Evolutionary conservation across 1,140 invertebrate genomes (phyloP), one percentile per base, ranked within the genome.

Genomic region (Polypedilum vanderplanki): DNA sequence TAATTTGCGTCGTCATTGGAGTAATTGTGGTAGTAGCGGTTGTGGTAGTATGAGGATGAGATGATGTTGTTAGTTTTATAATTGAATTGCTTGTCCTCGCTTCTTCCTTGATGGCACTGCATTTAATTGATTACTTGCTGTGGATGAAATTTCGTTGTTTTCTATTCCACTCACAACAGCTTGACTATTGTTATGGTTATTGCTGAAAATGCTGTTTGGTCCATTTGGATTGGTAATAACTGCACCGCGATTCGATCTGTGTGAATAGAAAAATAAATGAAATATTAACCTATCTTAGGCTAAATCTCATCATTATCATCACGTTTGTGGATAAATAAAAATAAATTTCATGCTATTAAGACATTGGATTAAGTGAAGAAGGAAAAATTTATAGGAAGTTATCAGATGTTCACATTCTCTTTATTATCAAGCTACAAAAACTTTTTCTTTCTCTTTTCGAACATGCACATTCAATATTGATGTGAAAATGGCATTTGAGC

Each of bases 61-160:
- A 70, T 70, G 65, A 22, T 70, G 9, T 18, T 57, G 15, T 70
- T 70, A 8, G 10, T 70, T 17, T 17, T 18, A 20, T 18, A 20
- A 18, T 67, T 67, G 64, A 67, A 18, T 18, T 17, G 9, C 9
- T 70, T 4, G 8, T 70, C 20, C 17, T 18, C 17, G 17, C 17
- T 18, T 10, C 65, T 7, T 70, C 65, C 9, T 22, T 70, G 65
- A 70, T 70, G 65, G 65, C 65, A 70, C 65, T 18, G 65, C 15
- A 15, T 15, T 67, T 22, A 70, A 20, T 70, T 18, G 65, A 22
- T 20, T 22, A 70, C 65, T 18, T 10, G 18, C 65, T n/a, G n/a
- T n/a, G n/a, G n/a, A n/a, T n/a, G n/a, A n/a, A n/a, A n/a, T n/a
- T 18, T 70, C 18, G 12, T 15, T 57, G 46, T 12, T 57, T 57